Conservation (phyloP, 2,113 vertebrate genomes). For the Protobothrops flavoviridis region DNA sequence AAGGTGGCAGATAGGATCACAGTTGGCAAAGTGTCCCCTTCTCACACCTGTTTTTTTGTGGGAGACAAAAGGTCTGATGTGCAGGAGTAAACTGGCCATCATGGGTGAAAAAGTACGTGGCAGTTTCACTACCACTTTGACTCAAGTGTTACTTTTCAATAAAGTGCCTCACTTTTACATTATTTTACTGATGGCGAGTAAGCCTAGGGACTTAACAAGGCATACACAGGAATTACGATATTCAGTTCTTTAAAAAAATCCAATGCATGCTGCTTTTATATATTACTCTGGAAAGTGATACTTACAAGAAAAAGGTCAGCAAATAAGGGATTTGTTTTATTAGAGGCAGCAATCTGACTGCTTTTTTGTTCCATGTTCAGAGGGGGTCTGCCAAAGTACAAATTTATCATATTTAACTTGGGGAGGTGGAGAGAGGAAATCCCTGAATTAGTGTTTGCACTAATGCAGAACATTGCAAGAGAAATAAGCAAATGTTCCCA, state of each 20-base stretch:
- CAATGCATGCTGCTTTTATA: background rate
- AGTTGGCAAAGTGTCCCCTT: background rate
- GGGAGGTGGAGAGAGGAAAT: background rate
- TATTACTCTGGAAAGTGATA: slow-evolving; percentile 28
- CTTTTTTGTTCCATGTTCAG: background rate
- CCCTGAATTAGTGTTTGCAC: background rate
- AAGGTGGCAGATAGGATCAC: background rate
- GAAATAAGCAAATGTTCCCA: background rate
- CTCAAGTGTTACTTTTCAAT: background rate
- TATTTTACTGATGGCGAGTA: background rate
- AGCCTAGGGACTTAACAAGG: accelerated
- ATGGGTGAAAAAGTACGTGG: background rate
- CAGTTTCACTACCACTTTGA: background rate
- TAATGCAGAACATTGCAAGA: background rate
- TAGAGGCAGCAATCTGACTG: background rate
- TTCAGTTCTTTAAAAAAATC: background rate
- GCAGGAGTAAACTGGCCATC: background rate
- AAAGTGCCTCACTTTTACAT: background rate
- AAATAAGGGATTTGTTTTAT: background rate
- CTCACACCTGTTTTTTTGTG: background rate
- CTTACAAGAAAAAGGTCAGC: background rate
- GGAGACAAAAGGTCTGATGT: background rate
- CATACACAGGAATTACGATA: background rate
- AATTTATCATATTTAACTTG: background rate
- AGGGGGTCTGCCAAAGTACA: background rate